phyloP scores from a whole-genome alignment of 1,140 invertebrate genomes.

The Chironomus tepperi region DNA sequence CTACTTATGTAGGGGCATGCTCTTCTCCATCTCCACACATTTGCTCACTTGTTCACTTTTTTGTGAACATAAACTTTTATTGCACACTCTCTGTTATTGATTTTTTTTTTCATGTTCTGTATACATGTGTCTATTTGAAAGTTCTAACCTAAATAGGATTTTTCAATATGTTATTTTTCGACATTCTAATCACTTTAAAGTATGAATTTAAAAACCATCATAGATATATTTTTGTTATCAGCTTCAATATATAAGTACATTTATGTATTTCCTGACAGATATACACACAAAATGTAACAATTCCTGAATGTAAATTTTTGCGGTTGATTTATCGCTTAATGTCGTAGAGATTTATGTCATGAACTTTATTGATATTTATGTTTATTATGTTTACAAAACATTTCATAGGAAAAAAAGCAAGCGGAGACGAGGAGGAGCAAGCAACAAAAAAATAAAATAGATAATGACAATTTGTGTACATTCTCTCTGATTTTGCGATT shows the following conservation, averaged over 20 bases:
- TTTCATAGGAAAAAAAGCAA: no score
- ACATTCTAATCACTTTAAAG: constrained; percentile 18
- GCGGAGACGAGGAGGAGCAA: no score
- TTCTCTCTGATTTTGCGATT: no score
- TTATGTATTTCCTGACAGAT: no score
- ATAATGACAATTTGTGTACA: no score
- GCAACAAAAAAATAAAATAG: no score
- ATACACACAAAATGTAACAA: neutral
- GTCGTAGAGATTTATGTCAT: neutral
- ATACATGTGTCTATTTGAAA: neutral
- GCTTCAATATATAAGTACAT: no score
- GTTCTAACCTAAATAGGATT: no score
- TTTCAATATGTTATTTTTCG: neutral
- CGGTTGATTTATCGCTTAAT: neutral
- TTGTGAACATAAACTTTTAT: constrained; percentile 9
- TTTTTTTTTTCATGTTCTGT: neutral
- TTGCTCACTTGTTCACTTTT: neutral
- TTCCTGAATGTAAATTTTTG: neutral
- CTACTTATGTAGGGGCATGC: neutral
- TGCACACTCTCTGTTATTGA: neutral
- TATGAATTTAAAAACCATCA: constrained; percentile 2
- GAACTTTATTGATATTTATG: constrained; percentile 14
- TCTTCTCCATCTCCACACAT: neutral
- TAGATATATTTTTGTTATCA: neutral
- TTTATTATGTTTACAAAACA: neutral